Evolutionary conservation across 64 coral and sea anemone genomes (phyloP).

Genomic region (Dendrophyllia cribrosa): DNA sequence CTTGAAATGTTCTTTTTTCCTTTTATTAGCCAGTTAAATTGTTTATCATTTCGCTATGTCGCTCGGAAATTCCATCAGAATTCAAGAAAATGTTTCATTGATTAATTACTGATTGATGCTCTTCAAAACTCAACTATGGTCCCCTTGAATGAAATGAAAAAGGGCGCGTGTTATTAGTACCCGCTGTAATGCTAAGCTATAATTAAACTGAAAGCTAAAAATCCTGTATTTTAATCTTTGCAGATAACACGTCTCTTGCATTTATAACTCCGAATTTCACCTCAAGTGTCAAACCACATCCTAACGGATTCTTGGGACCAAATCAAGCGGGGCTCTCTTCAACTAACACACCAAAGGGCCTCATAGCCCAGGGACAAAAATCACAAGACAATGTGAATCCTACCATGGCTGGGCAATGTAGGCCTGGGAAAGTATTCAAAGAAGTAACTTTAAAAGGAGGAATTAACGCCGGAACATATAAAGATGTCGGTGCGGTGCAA

Average conservation of each 20-base stretch:
- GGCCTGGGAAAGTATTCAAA: constrained; percentile 80
- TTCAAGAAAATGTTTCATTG: no score
- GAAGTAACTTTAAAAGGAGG: constrained; percentile 96
- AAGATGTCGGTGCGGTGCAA: constrained; percentile 88
- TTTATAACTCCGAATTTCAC: constrained; percentile 42
- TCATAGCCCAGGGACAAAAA: constrained; percentile 40
- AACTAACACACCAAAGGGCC: constrained; percentile 30
- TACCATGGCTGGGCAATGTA: constrained; percentile 89
- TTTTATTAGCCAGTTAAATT: no score
- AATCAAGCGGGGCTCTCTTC: not conserved
- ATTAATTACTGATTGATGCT: no score
- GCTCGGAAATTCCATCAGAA: no score
- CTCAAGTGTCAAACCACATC: constrained; percentile 24
- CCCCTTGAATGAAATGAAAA: no score
- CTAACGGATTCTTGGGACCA: constrained; percentile 41
- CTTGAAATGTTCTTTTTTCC: no score
- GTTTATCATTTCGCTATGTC: no score
- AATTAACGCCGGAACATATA: constrained; percentile 98
- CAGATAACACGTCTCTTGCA: constrained; percentile 40
- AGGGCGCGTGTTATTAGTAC: no score
- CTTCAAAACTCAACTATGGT: no score
- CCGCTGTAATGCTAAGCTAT: no score
- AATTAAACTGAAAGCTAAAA: no score
- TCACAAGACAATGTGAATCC: constrained; percentile 43
- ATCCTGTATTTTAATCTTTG: not conserved